These are phyloP conservation scores for Thymallus thymallus DNA, from an alignment of 2,113 vertebrate species.

Conservation along the genomic window DNA sequence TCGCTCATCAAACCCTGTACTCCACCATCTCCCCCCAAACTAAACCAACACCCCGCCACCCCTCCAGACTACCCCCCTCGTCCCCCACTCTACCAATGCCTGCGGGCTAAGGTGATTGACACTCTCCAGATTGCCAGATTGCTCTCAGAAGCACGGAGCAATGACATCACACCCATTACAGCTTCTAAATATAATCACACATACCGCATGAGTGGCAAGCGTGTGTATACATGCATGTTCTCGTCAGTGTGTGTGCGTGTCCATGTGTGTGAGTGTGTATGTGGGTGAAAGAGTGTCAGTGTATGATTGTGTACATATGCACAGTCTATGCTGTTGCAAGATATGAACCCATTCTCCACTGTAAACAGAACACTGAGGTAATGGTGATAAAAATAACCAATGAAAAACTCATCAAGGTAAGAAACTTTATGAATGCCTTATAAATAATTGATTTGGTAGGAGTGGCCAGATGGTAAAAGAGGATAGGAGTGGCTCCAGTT, in stretches of 20 bases:
- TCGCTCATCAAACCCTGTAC: constrained; percentile 52
- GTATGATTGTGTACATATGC: not conserved
- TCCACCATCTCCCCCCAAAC: constrained; percentile 16
- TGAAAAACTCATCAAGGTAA: not conserved
- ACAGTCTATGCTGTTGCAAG: not conserved
- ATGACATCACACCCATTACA: constrained; percentile 76
- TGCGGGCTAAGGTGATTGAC: constrained; percentile 62
- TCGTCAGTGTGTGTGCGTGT: not conserved
- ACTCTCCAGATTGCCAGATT: constrained; percentile 71
- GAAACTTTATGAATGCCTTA: not conserved
- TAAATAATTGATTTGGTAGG: constrained; percentile 20
- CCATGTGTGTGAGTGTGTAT: not conserved
- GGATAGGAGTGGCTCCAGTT: constrained; percentile 10
- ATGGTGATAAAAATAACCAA: not conserved
- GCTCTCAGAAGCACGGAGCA: constrained; percentile 63
- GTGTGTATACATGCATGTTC: constrained; percentile 49
- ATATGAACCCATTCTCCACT: not conserved
- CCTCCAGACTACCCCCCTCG: not conserved
- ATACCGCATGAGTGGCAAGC: constrained; percentile 57
- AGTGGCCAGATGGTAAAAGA: constrained; percentile 12
- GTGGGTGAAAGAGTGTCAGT: not conserved
- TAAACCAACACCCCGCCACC: constrained; percentile 24
- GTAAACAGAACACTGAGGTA: not conserved
- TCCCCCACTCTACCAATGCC: constrained; percentile 33
- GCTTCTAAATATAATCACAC: constrained; percentile 73